These are phyloP conservation scores for Heterodera schachtii DNA, from an alignment of 1,140 invertebrate genomes.

Conservation along the genomic window DNA sequence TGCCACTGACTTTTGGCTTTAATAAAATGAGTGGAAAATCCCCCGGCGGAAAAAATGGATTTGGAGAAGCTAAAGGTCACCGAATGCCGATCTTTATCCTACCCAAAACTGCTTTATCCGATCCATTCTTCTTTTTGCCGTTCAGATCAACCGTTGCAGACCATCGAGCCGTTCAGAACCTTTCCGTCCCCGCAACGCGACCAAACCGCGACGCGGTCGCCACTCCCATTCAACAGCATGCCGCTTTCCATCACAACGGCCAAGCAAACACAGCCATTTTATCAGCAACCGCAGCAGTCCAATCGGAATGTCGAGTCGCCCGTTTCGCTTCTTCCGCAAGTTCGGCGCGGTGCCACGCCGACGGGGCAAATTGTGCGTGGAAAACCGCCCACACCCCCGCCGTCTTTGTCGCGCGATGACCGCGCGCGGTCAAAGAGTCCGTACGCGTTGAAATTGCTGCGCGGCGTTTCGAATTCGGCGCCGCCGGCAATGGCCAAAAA, in stretches of 20 bases:
- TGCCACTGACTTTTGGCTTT: too few relatives aligned
- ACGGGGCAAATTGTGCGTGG: conserved; percentile 42
- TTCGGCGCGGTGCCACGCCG: conserved; percentile 44
- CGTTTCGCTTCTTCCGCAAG: neutral
- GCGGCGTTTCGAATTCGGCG: conserved; percentile 11
- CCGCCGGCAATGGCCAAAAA: conserved; percentile 11
- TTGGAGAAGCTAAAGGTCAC: too few relatives aligned
- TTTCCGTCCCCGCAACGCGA: neutral
- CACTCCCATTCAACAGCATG: neutral
- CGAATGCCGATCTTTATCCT: too few relatives aligned
- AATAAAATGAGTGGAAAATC: too few relatives aligned
- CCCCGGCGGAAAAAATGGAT: too few relatives aligned
- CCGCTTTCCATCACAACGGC: conserved; percentile 8
- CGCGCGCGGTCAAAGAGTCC: conserved; percentile 37
- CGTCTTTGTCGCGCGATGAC: conserved; percentile 35
- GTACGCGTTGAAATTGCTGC: conserved; percentile 14
- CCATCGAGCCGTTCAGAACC: conserved; percentile 10
- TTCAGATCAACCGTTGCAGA: conserved; percentile 11
- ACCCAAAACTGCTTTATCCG: too few relatives aligned
- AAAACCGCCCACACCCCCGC: conserved; percentile 63
- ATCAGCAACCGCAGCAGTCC: neutral
- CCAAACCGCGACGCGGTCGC: too few relatives aligned
- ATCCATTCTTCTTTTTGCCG: too few relatives aligned
- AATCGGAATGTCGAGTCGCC: conserved; percentile 2
- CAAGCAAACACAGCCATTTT: neutral